A percentile compares a stretch with the other conserved stretches of the same genome.
These are phyloP conservation scores for Trachymyrmex septentrionalis DNA, from an alignment of 1,140 invertebrate species.

Conservation along the genomic window DNA sequence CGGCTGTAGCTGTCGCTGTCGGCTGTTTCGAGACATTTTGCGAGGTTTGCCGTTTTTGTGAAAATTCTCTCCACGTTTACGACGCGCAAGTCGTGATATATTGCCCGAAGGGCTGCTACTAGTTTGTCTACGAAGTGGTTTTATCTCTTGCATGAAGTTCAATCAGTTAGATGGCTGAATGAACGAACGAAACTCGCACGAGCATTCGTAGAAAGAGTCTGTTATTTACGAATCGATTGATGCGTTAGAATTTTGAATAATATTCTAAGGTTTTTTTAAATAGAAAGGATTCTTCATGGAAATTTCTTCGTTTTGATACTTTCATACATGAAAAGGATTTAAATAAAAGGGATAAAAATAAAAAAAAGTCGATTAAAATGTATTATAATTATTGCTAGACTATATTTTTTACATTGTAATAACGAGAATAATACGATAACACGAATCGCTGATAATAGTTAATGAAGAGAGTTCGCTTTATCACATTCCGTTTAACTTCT, in stretches of 20 bases:
- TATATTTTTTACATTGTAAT: neutral
- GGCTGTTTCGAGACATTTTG: constrained; percentile 47
- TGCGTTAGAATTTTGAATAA: neutral
- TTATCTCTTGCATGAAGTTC: constrained; percentile 2
- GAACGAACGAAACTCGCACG: neutral
- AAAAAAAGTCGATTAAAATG: neutral
- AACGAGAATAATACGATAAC: neutral
- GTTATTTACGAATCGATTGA: neutral
- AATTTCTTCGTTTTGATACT: neutral
- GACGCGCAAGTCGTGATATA: constrained; percentile 35
- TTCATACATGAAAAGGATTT: neutral
- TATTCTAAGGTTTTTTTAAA: neutral
- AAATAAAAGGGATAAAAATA: too few relatives aligned
- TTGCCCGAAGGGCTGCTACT: constrained; percentile 6
- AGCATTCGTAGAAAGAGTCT: neutral
- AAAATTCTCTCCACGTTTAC: constrained; percentile 37
- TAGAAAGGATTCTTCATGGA: neutral
- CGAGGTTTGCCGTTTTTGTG: constrained; percentile 37
- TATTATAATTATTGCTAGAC: neutral
- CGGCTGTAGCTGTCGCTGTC: constrained; percentile 2
- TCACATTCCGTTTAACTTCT: neutral
- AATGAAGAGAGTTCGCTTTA: neutral
- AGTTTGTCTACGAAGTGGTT: constrained; percentile 33
- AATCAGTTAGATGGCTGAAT: neutral
- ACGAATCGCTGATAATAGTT: neutral